phyloP scores from a whole-genome alignment of 2,113 vertebrate species.

The Festucalex cinctus region DNA sequence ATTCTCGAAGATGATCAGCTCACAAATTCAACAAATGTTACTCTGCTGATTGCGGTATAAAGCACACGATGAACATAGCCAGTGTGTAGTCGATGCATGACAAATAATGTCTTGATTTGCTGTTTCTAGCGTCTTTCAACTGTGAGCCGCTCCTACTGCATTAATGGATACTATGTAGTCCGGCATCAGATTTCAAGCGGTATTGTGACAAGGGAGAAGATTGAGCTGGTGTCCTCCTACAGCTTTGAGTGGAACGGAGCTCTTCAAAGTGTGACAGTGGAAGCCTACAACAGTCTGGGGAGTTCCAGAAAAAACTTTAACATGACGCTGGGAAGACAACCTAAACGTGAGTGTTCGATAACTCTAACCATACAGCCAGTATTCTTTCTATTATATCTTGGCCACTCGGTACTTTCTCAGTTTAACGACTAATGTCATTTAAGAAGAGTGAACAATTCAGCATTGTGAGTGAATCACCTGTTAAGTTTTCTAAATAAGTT shows the following conservation, averaged over 20 bases:
- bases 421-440: no score
- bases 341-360: slow-evolving; percentile 67
- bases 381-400: no score
- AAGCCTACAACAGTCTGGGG: slow-evolving; percentile 83
- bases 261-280: slow-evolving; percentile 75
- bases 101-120: background rate
- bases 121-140: slow-evolving; percentile 70
- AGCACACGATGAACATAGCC: background rate
- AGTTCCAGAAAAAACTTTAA: slow-evolving; percentile 80
- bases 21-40: slow-evolving; percentile 77
- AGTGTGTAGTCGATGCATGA: background rate
- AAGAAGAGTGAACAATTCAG: no score
- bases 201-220: slow-evolving; percentile 53
- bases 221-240: slow-evolving; percentile 66
- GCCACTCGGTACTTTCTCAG: no score
- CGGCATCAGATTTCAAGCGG: slow-evolving; percentile 61
- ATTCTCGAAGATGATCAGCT: slow-evolving; percentile 64
- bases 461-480: no score
- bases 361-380: background rate
- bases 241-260: slow-evolving; percentile 79
- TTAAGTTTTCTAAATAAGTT: no score
- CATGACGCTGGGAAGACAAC: slow-evolving; percentile 77
- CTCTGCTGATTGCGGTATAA: slow-evolving; percentile 86
- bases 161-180: slow-evolving; percentile 75
- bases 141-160: slow-evolving; percentile 72